Evolutionary conservation across 1,140 invertebrate genomes (phyloP).

Genomic region (Cepaea nemoralis): DNA sequence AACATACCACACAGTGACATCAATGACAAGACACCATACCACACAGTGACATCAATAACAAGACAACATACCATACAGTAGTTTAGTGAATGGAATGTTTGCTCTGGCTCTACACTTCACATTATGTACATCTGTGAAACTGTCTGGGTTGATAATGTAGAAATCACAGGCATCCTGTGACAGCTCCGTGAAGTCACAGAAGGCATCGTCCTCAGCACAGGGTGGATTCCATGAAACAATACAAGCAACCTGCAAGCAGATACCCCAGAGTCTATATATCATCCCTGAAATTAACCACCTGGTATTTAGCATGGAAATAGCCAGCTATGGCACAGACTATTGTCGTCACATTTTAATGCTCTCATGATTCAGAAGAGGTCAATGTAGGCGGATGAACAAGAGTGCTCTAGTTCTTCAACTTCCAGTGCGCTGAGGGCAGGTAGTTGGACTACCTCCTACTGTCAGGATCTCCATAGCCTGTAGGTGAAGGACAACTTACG

Average conservation of each 20-base stretch:
- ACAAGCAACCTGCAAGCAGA: neutral
- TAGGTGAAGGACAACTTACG: too few relatives aligned
- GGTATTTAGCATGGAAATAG: neutral
- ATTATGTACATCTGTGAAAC: constrained; percentile 6
- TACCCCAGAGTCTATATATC: neutral
- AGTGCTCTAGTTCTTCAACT: too few relatives aligned
- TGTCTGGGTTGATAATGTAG: neutral
- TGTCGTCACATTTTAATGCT: too few relatives aligned
- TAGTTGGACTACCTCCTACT: too few relatives aligned
- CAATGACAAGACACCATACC: too few relatives aligned
- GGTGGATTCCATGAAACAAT: constrained; percentile 18
- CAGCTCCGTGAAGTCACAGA: neutral
- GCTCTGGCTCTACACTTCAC: constrained; percentile 28
- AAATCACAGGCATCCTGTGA: constrained; percentile 14
- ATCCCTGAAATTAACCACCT: neutral
- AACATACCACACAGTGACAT: too few relatives aligned
- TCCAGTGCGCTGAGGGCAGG: too few relatives aligned
- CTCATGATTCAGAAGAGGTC: too few relatives aligned
- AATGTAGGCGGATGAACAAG: too few relatives aligned
- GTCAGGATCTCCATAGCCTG: too few relatives aligned
- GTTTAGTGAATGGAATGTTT: constrained; percentile 11
- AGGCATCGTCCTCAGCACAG: constrained; percentile 10
- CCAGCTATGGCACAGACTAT: too few relatives aligned
- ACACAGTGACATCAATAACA: too few relatives aligned
- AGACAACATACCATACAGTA: constrained; percentile 19